Evolutionary conservation across 2,797 vertebrate genomes (phyloP).

Genomic region (Caiman crocodilus): DNA sequence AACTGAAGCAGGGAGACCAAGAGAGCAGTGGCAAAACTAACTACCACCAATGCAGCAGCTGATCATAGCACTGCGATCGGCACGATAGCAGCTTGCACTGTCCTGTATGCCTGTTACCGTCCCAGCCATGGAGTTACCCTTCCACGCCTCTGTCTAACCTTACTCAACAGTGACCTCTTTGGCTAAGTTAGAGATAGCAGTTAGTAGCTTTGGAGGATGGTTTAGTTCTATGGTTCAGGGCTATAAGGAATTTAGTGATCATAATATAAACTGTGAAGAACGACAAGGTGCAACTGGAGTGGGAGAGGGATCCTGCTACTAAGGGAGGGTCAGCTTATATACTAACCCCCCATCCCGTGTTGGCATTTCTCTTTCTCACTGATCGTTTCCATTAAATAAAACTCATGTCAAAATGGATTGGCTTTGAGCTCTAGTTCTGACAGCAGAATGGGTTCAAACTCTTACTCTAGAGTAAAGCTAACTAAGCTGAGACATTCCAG

Average conservation of each 20-base stretch:
- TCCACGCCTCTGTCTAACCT: background rate
- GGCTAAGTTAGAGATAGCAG: slow-evolving; percentile 8
- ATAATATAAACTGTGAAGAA: background rate
- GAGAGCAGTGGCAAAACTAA: no score
- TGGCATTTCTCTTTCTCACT: rapidly evolving
- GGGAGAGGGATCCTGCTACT: background rate
- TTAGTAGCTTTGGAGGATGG: background rate
- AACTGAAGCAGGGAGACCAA: no score
- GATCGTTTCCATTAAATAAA: background rate
- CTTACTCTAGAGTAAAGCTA: background rate
- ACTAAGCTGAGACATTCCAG: background rate
- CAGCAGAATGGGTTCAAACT: background rate
- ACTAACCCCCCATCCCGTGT: background rate
- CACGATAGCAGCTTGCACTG: no score
- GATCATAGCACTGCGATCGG: no score
- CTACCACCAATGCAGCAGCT: no score
- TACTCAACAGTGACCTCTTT: slow-evolving; percentile 10
- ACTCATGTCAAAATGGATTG: background rate
- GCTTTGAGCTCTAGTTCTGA: background rate
- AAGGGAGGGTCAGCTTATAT: background rate
- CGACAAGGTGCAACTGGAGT: background rate
- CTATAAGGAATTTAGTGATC: background rate
- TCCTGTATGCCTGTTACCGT: no score
- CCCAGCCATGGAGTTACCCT: no score
- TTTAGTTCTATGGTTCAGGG: background rate